A percentile compares a stretch with the other conserved stretches of the same genome.
Evolutionary conservation across 2,888 invertebrate species (phyloP).

Genomic region (Nomada fucata): DNA sequence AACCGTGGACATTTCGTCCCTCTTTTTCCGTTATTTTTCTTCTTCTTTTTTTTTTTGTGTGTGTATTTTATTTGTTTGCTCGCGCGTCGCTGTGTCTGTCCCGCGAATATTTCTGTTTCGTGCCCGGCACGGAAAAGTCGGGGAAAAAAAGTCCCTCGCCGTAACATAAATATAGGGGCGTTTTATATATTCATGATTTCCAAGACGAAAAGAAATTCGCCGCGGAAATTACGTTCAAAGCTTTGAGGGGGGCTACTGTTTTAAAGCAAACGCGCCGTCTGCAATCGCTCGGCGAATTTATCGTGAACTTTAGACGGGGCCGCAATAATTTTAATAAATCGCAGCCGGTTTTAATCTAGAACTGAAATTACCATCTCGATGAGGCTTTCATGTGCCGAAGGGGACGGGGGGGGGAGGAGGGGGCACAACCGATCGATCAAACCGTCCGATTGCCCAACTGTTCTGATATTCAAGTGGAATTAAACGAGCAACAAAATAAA

Average conservation of each 20-base stretch:
- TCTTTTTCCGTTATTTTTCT: no score
- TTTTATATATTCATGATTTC: slow-evolving; percentile 4
- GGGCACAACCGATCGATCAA: not conserved
- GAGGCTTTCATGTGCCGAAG: not conserved
- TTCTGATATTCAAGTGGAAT: slow-evolving; percentile 12
- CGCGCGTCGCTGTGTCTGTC: not conserved
- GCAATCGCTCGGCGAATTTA: not conserved
- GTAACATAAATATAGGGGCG: not conserved
- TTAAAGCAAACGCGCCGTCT: not conserved
- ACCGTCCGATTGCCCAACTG: not conserved
- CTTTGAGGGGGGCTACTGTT: not conserved
- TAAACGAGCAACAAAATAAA: slow-evolving; percentile 13
- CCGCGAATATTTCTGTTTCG: not conserved
- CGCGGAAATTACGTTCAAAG: not conserved
- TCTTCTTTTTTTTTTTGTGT: not conserved
- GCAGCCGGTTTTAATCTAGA: slow-evolving; percentile 3
- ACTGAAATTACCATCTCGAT: slow-evolving; percentile 3
- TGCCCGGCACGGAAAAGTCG: not conserved
- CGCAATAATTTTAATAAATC: slow-evolving; percentile 25
- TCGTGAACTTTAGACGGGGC: not conserved
- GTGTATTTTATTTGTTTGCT: not conserved
- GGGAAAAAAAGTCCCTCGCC: not conserved
- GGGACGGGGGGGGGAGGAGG: no score
- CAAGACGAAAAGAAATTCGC: not conserved
- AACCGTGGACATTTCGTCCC: not conserved